Evolutionary conservation across 2,113 vertebrate genomes (phyloP).

Genomic region (Rutilus rutilus): DNA sequence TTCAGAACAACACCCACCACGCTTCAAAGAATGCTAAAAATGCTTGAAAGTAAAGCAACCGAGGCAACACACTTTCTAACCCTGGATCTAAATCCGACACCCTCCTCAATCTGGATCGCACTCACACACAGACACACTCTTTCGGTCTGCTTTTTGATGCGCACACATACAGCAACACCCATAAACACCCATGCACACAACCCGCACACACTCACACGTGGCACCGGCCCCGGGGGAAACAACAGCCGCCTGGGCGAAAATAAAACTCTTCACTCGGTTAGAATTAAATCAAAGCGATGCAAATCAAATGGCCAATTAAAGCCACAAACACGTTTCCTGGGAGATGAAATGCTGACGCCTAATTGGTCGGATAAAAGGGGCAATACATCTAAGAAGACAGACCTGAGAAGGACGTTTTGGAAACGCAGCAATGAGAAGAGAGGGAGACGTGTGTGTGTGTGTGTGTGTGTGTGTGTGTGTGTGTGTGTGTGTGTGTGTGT

Average conservation of each 20-base stretch:
- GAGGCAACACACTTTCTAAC: slow-evolving; percentile 38
- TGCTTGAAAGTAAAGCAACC: slow-evolving; percentile 32
- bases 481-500: slow-evolving; percentile 6
- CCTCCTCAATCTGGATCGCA: neutral
- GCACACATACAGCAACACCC: neutral
- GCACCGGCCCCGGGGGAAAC: slow-evolving; percentile 25
- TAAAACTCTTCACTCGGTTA: slow-evolving; percentile 52
- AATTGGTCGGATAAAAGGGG: slow-evolving; percentile 55
- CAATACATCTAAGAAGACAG: slow-evolving; percentile 46
- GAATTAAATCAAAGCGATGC: slow-evolving; percentile 61
- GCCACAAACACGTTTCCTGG: slow-evolving; percentile 45
- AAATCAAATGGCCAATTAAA: slow-evolving; percentile 61
- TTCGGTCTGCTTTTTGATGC: slow-evolving; percentile 18
- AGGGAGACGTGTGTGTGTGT: no score
- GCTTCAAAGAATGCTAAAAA: slow-evolving; percentile 47
- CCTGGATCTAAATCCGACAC: slow-evolving; percentile 26
- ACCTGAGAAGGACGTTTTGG: slow-evolving; percentile 42
- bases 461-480: neutral
- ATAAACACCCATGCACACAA: slow-evolving; percentile 27
- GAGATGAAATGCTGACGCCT: slow-evolving; percentile 53
- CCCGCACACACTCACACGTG: slow-evolving; percentile 33
- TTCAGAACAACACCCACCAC: slow-evolving; percentile 30
- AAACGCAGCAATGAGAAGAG: slow-evolving; percentile 14
- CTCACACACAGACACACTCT: neutral
- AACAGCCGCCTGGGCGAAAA: slow-evolving; percentile 40